Evolutionary conservation across 1,140 invertebrate species (phyloP), one percentile per base, ranked within the genome.

Genomic region (Drosophila pectinifera): DNA sequence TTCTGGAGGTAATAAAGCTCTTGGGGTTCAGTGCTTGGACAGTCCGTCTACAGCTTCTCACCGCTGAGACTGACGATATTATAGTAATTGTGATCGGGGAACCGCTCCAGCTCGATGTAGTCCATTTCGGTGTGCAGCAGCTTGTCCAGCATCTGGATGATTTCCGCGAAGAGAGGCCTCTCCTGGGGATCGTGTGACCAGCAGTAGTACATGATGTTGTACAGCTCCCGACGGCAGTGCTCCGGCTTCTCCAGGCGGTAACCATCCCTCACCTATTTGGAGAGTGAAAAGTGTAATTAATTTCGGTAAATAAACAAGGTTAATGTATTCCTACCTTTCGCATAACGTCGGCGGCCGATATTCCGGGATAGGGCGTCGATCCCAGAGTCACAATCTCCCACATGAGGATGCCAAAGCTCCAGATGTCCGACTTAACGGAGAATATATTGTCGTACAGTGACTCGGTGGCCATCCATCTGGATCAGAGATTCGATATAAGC

Each of bases 321-420:
- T 8, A 26, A 6, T 11, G 0, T 0, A 1, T 6, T 22, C 48
- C 24, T 78, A 96, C 95, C 93, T 95, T 95, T 80, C 94, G 94
- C 95, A 96, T 96, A 18, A 97, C 97, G 82, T 97, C 97, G 1
- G 95, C 95, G 0, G 97, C 97, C 0, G 96, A 96, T 57, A 97
- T 93, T 1, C 97, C 97, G 0, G 97, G 97, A 93, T 98, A 98
- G 0, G 97, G 97, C 7, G 97, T 98, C 8, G 97, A 97, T 3
- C 97, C 97, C 11, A 98, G 93, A 0, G 97, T 98, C 0, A 98
- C 96, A n/a, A 98, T 97, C 93, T 98, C 97, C 97, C 97, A 98
- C 70, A 98, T 95, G 3, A 98, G 93, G 8, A 99, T 95, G 0
- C 98, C 98, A 88, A 98, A 98, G 79, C 97, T 97, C 97, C 97